Conservation (phyloP, 2,888 invertebrate genomes). For the Xylocampa areola region DNA sequence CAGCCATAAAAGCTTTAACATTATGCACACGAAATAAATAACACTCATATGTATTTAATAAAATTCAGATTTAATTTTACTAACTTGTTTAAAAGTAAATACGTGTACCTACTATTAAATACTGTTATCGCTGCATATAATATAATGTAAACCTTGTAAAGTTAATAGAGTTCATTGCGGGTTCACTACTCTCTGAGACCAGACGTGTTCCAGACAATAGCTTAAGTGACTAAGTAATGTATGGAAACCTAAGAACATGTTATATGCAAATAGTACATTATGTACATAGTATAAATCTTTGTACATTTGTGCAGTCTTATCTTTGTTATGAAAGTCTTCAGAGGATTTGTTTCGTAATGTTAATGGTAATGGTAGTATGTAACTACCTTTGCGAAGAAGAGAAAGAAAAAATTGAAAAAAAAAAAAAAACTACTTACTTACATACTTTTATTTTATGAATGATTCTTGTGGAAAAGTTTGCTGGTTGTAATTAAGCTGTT, state of each 20-base stretch:
- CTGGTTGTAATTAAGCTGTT: too few relatives aligned
- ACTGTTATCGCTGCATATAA: conserved; percentile 18
- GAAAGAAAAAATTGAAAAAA: too few relatives aligned
- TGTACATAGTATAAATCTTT: conserved; percentile 41
- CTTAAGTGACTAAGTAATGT: conserved; percentile 29
- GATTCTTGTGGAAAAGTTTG: too few relatives aligned
- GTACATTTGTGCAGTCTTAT: conserved; percentile 25
- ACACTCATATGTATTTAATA: not conserved
- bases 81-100: conserved; percentile 14
- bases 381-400: too few relatives aligned
- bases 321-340: conserved; percentile 8
- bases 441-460: too few relatives aligned
- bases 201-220: conserved; percentile 26
- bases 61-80: conserved; percentile 14
- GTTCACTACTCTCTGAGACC: conserved; percentile 41
- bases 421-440: too few relatives aligned
- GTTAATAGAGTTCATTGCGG: conserved; percentile 26
- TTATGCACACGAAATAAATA: too few relatives aligned
- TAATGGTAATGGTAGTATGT: conserved; percentile 7
- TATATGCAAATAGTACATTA: conserved; percentile 44
- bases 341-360: conserved; percentile 22
- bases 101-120: conserved; percentile 9
- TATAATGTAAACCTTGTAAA: conserved; percentile 22
- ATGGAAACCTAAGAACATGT: conserved; percentile 27
- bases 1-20: too few relatives aligned